These are phyloP conservation scores for Forbesichthys papilliferus DNA, from an alignment of 2,113 vertebrate genomes.

Conservation along the genomic window DNA sequence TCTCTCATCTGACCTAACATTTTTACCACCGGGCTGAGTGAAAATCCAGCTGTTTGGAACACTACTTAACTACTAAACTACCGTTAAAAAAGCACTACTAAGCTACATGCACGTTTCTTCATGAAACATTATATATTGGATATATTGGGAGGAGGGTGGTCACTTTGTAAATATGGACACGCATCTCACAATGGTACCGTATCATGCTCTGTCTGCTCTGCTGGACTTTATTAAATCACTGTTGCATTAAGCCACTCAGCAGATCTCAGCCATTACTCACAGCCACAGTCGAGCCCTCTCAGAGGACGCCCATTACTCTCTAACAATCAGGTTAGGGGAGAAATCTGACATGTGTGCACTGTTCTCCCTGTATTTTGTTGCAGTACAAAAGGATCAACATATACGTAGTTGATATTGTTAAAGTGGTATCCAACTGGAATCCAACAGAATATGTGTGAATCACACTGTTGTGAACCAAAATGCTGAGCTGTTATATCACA, in stretches of 20 bases:
- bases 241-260: conserved; percentile 56
- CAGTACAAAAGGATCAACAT: background rate
- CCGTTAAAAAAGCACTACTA: background rate
- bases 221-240: conserved; percentile 66
- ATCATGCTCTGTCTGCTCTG: conserved; percentile 38
- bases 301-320: conserved; percentile 41
- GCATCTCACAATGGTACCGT: conserved; percentile 22
- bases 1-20: background rate
- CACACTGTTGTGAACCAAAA: conserved; percentile 31
- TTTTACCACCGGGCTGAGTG: conserved; percentile 4
- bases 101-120: conserved; percentile 16
- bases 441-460: conserved; percentile 36
- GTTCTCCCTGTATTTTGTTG: conserved; percentile 10
- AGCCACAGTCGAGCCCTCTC: conserved; percentile 37
- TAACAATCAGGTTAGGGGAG: conserved; percentile 38
- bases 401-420: conserved; percentile 1
- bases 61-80: too few relatives aligned
- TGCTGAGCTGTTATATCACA: conserved; percentile 54
- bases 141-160: background rate
- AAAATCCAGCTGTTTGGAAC: conserved; percentile 22
- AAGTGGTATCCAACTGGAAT: background rate
- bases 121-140: background rate
- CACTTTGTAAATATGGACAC: conserved; percentile 23
- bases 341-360: conserved; percentile 1
- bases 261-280: conserved; percentile 54